phyloP scores from a whole-genome alignment of 2,888 invertebrate genomes.

The Zhuqinia jingwanae region DNA sequence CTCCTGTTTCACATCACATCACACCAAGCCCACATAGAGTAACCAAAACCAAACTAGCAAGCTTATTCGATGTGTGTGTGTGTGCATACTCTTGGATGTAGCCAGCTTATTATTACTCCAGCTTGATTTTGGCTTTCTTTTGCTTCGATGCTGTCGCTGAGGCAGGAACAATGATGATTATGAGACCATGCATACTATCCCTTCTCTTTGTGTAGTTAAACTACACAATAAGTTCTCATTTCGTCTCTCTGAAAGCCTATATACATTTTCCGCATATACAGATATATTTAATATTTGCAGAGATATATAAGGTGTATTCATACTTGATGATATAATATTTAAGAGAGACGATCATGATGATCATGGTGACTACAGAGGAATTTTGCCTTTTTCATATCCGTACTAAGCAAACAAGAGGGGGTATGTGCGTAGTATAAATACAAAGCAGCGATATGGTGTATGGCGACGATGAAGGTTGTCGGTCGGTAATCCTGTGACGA shows the following conservation, averaged over 20 bases:
- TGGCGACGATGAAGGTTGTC: slow-evolving; percentile 69
- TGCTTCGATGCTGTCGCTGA: slow-evolving; percentile 8
- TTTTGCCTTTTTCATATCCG: neutral
- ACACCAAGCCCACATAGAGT: slow-evolving; percentile 44
- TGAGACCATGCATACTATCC: slow-evolving; percentile 20
- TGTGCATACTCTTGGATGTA: slow-evolving; percentile 23
- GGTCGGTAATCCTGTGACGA: slow-evolving; percentile 75
- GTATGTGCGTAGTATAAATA: neutral
- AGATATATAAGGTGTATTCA: neutral
- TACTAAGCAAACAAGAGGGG: neutral
- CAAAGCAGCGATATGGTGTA: slow-evolving; percentile 23
- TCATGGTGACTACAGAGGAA: slow-evolving; percentile 28
- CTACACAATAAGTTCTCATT: slow-evolving; percentile 21
- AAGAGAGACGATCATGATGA: slow-evolving; percentile 7
- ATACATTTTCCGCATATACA: no score
- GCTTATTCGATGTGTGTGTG: slow-evolving; percentile 27
- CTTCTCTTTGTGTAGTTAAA: slow-evolving; percentile 15
- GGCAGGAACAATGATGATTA: slow-evolving; percentile 11
- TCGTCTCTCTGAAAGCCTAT: neutral
- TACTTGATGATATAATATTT: slow-evolving; percentile 7
- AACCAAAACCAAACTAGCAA: slow-evolving; percentile 41
- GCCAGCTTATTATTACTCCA: slow-evolving; percentile 60
- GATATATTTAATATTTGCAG: neutral
- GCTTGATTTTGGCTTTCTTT: slow-evolving; percentile 64
- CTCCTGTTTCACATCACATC: slow-evolving; percentile 60